Percentiles rank a stretch among this genome's conserved stretches.
Evolutionary conservation across 30 jellyfish, hydroid and myxozoan species (phyloP).

Genomic region (Cassiopea xamachana): DNA sequence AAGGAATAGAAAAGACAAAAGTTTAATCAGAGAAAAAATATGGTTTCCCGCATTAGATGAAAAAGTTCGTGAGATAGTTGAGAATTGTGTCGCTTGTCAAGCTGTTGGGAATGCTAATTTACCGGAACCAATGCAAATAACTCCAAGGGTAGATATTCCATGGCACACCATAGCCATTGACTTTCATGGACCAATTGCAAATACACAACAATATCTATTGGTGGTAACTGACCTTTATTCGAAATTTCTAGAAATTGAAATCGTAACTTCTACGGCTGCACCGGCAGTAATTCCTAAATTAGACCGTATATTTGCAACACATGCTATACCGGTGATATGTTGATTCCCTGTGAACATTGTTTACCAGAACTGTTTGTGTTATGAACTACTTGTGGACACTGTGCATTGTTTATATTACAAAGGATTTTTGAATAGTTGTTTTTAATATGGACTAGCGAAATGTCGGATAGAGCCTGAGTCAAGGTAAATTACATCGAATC

Average conservation of each 20-base stretch:
- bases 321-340: slow-evolving; percentile 1
- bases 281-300: slow-evolving; percentile 55
- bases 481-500: too few species aligned
- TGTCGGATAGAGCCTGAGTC: too few species aligned
- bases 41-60: slow-evolving; percentile 60
- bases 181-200: slow-evolving; percentile 47
- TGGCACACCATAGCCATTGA: slow-evolving; percentile 53
- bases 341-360: too few species aligned
- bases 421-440: too few species aligned
- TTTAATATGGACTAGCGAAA: too few species aligned
- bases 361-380: too few species aligned
- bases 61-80: neutral
- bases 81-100: slow-evolving; percentile 60
- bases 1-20: slow-evolving; percentile 63
- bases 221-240: slow-evolving; percentile 61
- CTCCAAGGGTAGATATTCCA: neutral
- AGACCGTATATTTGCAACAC: slow-evolving; percentile 34
- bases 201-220: neutral
- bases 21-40: slow-evolving; percentile 3
- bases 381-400: too few species aligned
- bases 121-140: neutral
- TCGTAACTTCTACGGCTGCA: slow-evolving; percentile 59
- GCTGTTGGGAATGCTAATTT: slow-evolving; percentile 30
- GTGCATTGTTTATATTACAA: too few species aligned
- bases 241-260: slow-evolving; percentile 54